Evolutionary conservation across 2,888 invertebrate genomes (phyloP).

Genomic region (Galeruca laticollis): DNA sequence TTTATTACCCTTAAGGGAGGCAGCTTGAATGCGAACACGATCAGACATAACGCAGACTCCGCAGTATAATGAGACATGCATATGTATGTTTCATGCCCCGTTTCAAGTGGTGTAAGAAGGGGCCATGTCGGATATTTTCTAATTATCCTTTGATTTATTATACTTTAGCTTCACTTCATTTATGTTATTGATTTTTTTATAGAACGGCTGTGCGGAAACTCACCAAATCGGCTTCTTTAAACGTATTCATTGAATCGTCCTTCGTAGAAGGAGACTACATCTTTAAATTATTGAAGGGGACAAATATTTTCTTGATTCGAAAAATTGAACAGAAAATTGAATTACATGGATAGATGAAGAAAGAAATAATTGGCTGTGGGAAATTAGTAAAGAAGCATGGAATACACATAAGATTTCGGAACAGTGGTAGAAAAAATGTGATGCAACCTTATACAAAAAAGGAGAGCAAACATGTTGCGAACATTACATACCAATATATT

Average conservation of each 20-base stretch:
- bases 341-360: no score
- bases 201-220: neutral
- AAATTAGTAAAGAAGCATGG: no score
- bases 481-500: no score
- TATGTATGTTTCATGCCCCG: slow-evolving; percentile 61
- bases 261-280: no score
- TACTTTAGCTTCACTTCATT: slow-evolving; percentile 40
- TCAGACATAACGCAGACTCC: slow-evolving; percentile 59
- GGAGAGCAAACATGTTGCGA: no score
- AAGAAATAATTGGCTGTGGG: no score
- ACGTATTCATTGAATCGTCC: neutral
- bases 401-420: no score
- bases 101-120: slow-evolving; percentile 61
- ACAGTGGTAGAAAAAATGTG: no score
- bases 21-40: slow-evolving; percentile 54
- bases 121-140: slow-evolving; percentile 57
- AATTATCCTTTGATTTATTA: slow-evolving; percentile 59
- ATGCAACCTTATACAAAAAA: no score
- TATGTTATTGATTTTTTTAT: slow-evolving; percentile 15
- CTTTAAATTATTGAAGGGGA: no score
- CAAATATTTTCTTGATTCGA: no score
- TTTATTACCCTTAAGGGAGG: slow-evolving; percentile 59
- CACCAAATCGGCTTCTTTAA: neutral
- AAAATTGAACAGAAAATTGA: no score
- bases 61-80: slow-evolving; percentile 64